Evolutionary conservation across 92 coral and sea anemone genomes (phyloP).

Genomic region (Hydrozoanthus gracilis): DNA sequence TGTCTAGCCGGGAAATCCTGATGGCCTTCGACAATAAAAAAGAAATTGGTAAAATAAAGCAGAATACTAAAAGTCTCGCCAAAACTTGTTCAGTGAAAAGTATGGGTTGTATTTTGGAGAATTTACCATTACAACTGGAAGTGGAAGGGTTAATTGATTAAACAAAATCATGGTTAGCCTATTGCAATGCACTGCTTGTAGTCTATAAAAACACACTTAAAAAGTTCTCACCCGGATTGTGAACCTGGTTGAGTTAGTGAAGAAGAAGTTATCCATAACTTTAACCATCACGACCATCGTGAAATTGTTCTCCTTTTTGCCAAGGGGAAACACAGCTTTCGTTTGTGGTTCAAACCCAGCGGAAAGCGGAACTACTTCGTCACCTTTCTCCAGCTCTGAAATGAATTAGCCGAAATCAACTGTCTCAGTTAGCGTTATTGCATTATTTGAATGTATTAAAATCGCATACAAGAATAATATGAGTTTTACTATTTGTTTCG

Average conservation of each 20-base stretch:
- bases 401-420: background rate
- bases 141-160: background rate
- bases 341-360: conserved; percentile 73
- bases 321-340: conserved; percentile 79
- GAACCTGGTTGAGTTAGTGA: conserved; percentile 60
- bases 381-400: conserved; percentile 78
- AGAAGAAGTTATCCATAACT: conserved; percentile 74
- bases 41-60: too few species aligned
- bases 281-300: conserved; percentile 81
- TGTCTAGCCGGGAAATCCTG: too few species aligned
- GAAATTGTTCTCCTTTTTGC: conserved; percentile 79
- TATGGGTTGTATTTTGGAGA: too few species aligned
- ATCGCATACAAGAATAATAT: too few species aligned
- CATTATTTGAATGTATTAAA: too few species aligned
- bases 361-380: conserved; percentile 66
- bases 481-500: too few species aligned
- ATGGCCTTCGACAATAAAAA: too few species aligned
- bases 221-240: conserved; percentile 70
- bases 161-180: too few species aligned
- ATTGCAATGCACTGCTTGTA: too few species aligned
- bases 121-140: too few species aligned
- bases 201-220: too few species aligned
- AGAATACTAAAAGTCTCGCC: too few species aligned
- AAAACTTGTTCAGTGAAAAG: background rate
- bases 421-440: background rate